phyloP scores from a whole-genome alignment of 1,140 invertebrate genomes.

The Aradophagus sp. region DNA sequence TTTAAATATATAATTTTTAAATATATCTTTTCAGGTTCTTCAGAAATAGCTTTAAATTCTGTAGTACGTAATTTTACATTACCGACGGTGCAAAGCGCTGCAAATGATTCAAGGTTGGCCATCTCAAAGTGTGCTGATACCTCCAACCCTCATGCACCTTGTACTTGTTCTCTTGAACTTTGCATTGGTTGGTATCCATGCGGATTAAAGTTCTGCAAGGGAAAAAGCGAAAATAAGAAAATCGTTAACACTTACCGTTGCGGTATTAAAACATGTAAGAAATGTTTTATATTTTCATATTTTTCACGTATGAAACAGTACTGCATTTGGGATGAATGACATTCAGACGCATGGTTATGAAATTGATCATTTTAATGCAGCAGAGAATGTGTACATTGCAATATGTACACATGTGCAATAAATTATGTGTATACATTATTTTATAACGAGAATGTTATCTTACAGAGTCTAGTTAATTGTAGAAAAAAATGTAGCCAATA shows the following conservation, averaged over 20 bases:
- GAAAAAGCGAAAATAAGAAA: slow-evolving; percentile 79
- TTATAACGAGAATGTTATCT: too few species aligned
- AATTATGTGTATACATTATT: too few species aligned
- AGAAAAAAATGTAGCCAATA: too few species aligned
- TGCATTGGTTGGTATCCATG: slow-evolving; percentile 92
- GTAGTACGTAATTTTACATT: slow-evolving; percentile 78
- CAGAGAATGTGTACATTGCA: too few species aligned
- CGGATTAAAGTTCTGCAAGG: slow-evolving; percentile 94
- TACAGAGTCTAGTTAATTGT: too few species aligned
- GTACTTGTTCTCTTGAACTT: slow-evolving; percentile 86
- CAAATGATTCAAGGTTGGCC: slow-evolving; percentile 61
- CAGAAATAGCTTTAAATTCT: slow-evolving; percentile 76
- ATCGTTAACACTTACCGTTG: slow-evolving; percentile 84
- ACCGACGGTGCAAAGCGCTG: slow-evolving; percentile 57
- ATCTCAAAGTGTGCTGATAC: slow-evolving; percentile 78
- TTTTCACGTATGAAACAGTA: slow-evolving; percentile 87
- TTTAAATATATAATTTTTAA: too few species aligned
- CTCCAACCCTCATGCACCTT: slow-evolving; percentile 81
- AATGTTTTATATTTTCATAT: slow-evolving; percentile 90
- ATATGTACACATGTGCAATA: too few species aligned
- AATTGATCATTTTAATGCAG: too few species aligned
- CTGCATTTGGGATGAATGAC: slow-evolving; percentile 92
- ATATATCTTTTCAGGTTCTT: slow-evolving; percentile 77
- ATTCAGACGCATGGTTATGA: slow-evolving; percentile 51
- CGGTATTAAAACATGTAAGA: slow-evolving; percentile 95